phyloP scores from a whole-genome alignment of 1,140 invertebrate genomes.

The Dreissena polymorpha region DNA sequence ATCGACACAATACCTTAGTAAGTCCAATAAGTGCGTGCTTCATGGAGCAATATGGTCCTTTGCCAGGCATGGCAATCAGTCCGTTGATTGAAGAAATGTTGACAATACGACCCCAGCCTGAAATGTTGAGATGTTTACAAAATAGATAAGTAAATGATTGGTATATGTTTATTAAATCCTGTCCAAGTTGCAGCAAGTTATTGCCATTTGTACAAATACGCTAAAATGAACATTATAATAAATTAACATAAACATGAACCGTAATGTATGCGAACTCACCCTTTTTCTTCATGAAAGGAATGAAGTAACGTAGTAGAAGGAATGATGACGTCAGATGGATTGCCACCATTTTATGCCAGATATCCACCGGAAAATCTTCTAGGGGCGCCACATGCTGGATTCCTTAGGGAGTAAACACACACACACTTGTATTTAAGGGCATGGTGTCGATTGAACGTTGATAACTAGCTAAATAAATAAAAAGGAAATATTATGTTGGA shows the following conservation, averaged over 20 bases:
- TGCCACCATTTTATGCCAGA: conserved; percentile 71
- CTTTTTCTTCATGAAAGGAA: conserved; percentile 74
- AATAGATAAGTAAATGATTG: neutral
- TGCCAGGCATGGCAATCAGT: conserved; percentile 69
- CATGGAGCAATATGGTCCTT: conserved; percentile 73
- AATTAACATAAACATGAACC: too few relatives aligned
- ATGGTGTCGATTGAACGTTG: too few relatives aligned
- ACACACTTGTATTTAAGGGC: too few relatives aligned
- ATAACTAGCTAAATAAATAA: too few relatives aligned
- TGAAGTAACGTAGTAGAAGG: conserved; percentile 67
- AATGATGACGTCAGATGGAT: conserved; percentile 74
- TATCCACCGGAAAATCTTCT: conserved; percentile 73
- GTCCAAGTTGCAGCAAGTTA: too few relatives aligned
- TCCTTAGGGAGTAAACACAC: neutral
- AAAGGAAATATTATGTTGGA: too few relatives aligned
- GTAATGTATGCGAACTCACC: conserved; percentile 31
- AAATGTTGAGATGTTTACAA: neutral
- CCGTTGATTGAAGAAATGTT: conserved; percentile 77
- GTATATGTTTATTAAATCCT: neutral
- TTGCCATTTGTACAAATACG: too few relatives aligned
- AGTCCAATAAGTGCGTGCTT: conserved; percentile 76
- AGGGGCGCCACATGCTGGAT: conserved; percentile 16
- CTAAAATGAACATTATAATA: too few relatives aligned
- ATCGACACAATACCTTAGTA: conserved; percentile 61
- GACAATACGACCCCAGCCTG: conserved; percentile 76